Evolutionary conservation across 2,888 invertebrate species (phyloP).

Genomic region (Liopterus haemorrhoidalis): DNA sequence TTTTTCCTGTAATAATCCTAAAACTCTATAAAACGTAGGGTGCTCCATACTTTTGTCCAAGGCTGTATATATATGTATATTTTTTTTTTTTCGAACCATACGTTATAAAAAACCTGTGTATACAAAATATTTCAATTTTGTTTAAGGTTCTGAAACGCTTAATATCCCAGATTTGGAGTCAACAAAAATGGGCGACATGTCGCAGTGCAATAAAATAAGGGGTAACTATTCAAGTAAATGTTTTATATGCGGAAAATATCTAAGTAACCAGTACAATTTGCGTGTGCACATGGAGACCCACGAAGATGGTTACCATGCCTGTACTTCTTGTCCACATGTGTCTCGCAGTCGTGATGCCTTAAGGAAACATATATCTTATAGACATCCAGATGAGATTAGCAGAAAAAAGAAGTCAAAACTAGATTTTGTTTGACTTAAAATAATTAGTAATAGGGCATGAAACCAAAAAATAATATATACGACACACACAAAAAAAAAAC

Average conservation of each 20-base stretch:
- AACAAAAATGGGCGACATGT: neutral
- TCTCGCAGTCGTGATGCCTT: conserved; percentile 81
- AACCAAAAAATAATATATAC: conserved; percentile 9
- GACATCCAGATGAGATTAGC: conserved; percentile 60
- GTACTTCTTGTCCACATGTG: conserved; percentile 80
- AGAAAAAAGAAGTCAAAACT: conserved; percentile 42
- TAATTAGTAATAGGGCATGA: neutral
- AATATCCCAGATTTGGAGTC: conserved; percentile 6
- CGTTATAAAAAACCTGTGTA: too few relatives aligned
- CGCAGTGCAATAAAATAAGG: neutral
- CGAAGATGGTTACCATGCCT: conserved; percentile 81
- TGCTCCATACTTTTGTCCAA: too few relatives aligned
- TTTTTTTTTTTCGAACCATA: too few relatives aligned
- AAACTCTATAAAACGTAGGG: too few relatives aligned
- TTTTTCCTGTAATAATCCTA: too few relatives aligned
- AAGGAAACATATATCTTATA: conserved; percentile 81
- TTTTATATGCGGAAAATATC: conserved; percentile 77
- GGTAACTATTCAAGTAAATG: conserved; percentile 50
- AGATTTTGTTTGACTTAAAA: neutral
- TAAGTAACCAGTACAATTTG: conserved; percentile 86
- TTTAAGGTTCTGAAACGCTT: too few relatives aligned
- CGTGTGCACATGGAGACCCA: conserved; percentile 88
- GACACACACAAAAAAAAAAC: too few relatives aligned
- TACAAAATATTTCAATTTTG: too few relatives aligned
- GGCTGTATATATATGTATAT: too few relatives aligned